Conservation (phyloP, 1,140 invertebrate species). For the Monochamus saltuarius region DNA sequence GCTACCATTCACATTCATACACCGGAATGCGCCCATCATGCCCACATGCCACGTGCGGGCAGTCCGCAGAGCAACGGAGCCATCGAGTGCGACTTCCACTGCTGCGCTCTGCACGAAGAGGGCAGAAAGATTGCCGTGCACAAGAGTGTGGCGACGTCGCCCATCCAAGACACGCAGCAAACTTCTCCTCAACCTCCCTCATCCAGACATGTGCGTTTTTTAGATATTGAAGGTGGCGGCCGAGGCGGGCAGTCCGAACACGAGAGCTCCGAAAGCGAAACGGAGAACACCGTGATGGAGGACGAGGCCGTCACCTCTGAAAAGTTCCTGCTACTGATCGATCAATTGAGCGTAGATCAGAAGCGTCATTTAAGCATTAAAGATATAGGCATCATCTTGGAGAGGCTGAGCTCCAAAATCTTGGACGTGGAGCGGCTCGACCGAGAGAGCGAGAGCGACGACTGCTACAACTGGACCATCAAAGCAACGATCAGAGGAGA, state of each 20-base stretch:
- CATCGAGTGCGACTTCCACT: slow-evolving; percentile 91
- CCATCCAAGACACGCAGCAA: slow-evolving; percentile 80
- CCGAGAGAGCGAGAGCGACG: slow-evolving; percentile 85
- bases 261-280: slow-evolving; percentile 88
- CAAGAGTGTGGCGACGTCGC: slow-evolving; percentile 84
- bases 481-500: slow-evolving; percentile 88
- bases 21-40: slow-evolving; percentile 77
- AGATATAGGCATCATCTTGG: slow-evolving; percentile 92
- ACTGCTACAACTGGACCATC: slow-evolving; percentile 92
- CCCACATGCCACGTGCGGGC: slow-evolving; percentile 63
- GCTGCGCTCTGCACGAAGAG: slow-evolving; percentile 89
- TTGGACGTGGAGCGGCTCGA: slow-evolving; percentile 89
- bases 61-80: slow-evolving; percentile 61
- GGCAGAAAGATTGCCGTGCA: slow-evolving; percentile 86
- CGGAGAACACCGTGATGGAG: slow-evolving; percentile 87
- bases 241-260: slow-evolving; percentile 60
- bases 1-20: slow-evolving; percentile 80
- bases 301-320: slow-evolving; percentile 85
- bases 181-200: slow-evolving; percentile 57
- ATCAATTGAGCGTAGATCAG: slow-evolving; percentile 88
- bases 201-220: slow-evolving; percentile 67
- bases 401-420: slow-evolving; percentile 88
- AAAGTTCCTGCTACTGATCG: slow-evolving; percentile 88
- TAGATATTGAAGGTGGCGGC: slow-evolving; percentile 67
- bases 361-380: slow-evolving; percentile 89